Base-by-base conservation (phyloP, 2,888 invertebrate species). In the Anoplius nigerrimus region DNA sequence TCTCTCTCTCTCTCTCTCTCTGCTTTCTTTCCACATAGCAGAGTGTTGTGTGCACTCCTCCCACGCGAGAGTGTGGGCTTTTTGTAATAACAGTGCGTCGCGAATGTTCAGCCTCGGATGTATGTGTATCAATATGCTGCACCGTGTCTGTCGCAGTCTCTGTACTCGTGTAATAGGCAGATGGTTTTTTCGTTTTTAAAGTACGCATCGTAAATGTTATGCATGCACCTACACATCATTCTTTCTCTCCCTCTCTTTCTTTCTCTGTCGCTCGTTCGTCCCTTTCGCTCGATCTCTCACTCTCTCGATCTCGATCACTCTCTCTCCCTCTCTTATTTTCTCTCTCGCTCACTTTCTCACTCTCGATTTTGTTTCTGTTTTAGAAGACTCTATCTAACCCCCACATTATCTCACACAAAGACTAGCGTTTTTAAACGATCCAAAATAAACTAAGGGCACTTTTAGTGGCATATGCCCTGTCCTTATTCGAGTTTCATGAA, bases 401-500 rank as follows among this genome's bases (percentile, higher is more conserved):
- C 79, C 84, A 80, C 82, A 81, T 84, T 82, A 85, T 83, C 80
- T 86, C 83, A 81, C 85, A 84, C 84, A 84, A 87, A 84, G 84
- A 86, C 86, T 86, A 87, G 86, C 84, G 83, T 82, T 81, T 82
- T 82, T 78, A 86, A 87, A 87, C 83, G 83, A 87, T 85, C 83
- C 82, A 87, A 86, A 86, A 87, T 86, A 87, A 87, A 87, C 85
- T 87, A 87, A 87, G 87, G 86, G 87, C 87, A 87, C 87, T 87
- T 87, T 86, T 82, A 86, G 82, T 87, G 86, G 87, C 87, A 80
- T 82, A 86, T 86, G 86, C 87, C 86, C 87, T 84, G 84, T 79
- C 82, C 81, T 86, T 86, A 82, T 84, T 83, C 84, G 80, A 86
- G 81, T 83, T 79, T 86, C 84, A 83, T 91, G 91, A 92, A 92